Base-by-base conservation (phyloP, 2,888 invertebrate species). In the Xanthia togata region DNA sequence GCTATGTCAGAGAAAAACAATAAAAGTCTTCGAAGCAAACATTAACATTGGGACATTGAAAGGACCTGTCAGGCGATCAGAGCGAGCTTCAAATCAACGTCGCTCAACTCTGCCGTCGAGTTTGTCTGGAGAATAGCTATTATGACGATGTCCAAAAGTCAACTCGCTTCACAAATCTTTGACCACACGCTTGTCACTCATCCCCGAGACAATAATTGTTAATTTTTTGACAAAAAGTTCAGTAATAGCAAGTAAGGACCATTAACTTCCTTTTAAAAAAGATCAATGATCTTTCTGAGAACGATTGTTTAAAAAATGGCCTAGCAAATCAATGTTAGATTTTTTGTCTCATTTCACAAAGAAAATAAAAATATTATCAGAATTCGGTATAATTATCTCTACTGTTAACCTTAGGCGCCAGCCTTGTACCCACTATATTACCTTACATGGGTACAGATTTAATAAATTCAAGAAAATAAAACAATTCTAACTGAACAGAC, bases 181-280 rank as follows among this genome's bases (percentile, higher is more conserved):
- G 38, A 80, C 87, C 76, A 79, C 85, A 95, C 91, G 95, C 88
- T 78, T 95, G 95, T 93, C 95, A 93, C 83, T 95, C 94, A 94
- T 50, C 35, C 38, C 69, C 62, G 78, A 83, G 82, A 86, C 89
- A 88, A 90, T 92, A 91, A 91, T 92, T 91, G 82, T 87, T 76
- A 68, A 38, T 79, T 80, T 70, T 68, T 85, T 83, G 76, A 81
- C 88, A 87, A 87, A 82, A 84, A 81, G 55, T 78, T 78, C 70
- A 72, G 47, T 79, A 65, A 63, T 70, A 78, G 70, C 76, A 79
- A 69, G 57, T 75, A 69, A 53, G 44, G 73, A n/a, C 50, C 67
- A 78, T 84, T 83, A 69, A 83, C 26, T 76, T 14, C 17, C 71
- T 73, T 55, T 23, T 50, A 59, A 53, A 78, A 53, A 65, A 59